phyloP scores from a whole-genome alignment of 2,113 vertebrate species.

The Vidua macroura region DNA sequence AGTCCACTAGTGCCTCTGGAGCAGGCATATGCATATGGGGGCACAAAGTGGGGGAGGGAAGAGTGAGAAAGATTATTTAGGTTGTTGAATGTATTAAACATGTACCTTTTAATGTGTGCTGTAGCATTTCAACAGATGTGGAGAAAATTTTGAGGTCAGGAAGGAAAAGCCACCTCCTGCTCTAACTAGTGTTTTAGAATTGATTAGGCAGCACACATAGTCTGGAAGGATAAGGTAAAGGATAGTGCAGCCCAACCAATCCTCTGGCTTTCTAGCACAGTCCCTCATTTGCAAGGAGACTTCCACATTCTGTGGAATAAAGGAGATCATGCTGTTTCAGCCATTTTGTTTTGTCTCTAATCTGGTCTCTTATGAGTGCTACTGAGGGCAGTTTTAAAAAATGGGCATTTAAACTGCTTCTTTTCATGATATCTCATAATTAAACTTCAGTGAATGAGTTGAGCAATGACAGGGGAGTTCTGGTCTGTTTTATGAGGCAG shows the following conservation, averaged over 20 bases:
- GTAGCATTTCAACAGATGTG: background rate
- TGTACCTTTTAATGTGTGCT: background rate
- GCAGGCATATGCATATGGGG: background rate
- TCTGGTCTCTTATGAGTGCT: background rate
- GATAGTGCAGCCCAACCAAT: background rate
- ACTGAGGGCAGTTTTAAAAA: background rate
- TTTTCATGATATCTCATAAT: background rate
- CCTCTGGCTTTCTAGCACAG: background rate
- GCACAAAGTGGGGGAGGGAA: background rate
- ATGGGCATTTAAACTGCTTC: background rate
- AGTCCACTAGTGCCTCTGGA: background rate
- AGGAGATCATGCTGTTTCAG: background rate
- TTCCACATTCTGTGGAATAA: background rate
- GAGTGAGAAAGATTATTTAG: background rate
- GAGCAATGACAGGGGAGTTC: background rate
- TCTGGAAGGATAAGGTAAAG: background rate
- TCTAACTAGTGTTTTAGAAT: background rate
- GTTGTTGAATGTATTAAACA: background rate
- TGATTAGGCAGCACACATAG: background rate
- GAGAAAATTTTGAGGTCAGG: background rate
- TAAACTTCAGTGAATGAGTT: background rate
- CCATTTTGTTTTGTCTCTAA: background rate
- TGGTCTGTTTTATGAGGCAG: conserved; percentile 4
- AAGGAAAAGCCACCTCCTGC: background rate
- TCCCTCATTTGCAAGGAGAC: background rate